Conservation (phyloP, 2,797 vertebrate species). For the Dipus sagitta region DNA sequence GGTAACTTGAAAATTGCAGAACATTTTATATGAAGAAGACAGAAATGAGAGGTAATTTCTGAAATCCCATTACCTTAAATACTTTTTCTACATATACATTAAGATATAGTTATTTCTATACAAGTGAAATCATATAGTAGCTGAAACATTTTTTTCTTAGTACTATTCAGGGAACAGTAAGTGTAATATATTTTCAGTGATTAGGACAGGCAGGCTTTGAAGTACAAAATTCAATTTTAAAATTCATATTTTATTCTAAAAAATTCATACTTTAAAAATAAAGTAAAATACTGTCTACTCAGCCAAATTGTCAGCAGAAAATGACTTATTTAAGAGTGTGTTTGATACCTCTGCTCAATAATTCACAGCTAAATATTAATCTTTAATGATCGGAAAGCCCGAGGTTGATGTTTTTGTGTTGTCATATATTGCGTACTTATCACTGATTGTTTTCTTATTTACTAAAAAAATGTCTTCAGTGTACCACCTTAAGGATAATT, state of each 20-base stretch:
- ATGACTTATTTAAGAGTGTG: neutral
- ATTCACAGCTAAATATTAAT: conserved; percentile 49
- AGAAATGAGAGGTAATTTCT: neutral
- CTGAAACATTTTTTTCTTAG: neutral
- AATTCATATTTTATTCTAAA: neutral
- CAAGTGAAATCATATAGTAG: neutral
- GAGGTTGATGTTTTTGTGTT: conserved; percentile 52
- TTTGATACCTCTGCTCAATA: neutral
- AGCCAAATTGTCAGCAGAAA: conserved; percentile 19
- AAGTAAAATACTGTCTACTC: neutral
- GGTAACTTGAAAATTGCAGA: conserved; percentile 36
- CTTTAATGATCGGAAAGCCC: conserved; percentile 26
- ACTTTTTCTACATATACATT: neutral
- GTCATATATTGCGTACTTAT: neutral
- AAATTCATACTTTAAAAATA: too few species aligned
- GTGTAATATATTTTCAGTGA: neutral
- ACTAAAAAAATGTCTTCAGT: neutral
- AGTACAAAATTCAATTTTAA: neutral
- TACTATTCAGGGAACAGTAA: neutral
- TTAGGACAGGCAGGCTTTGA: neutral
- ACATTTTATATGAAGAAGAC: neutral
- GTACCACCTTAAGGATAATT: neutral
- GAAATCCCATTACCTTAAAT: conserved; percentile 1
- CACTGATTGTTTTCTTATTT: neutral
- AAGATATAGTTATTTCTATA: conserved; percentile 35